These are phyloP conservation scores for Sebastes cheni DNA, from an alignment of 2,797 vertebrate species.

Conservation along the genomic window DNA sequence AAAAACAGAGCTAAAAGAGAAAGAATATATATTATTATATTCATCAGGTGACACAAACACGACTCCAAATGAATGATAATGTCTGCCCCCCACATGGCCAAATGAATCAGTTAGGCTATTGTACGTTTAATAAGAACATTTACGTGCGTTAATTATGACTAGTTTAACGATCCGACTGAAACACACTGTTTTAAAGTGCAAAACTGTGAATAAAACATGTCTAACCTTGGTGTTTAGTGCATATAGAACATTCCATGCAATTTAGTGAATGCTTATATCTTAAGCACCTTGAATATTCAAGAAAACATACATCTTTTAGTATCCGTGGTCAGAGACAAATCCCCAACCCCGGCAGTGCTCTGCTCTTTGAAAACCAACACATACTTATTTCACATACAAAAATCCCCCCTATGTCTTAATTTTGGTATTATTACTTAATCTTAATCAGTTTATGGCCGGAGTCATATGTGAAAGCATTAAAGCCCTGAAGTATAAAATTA, in stretches of 20 bases:
- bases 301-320: conserved; percentile 23
- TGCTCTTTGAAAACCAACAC: conserved; percentile 11
- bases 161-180: background rate
- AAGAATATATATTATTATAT: background rate
- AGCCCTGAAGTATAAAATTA: conserved; percentile 21
- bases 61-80: too few relatives aligned
- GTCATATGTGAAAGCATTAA: background rate
- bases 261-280: conserved; percentile 6
- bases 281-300: background rate
- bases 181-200: background rate
- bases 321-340: conserved; percentile 15
- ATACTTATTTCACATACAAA: background rate
- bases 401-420: background rate
- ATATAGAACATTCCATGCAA: background rate
- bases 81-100: too few relatives aligned
- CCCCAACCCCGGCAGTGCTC: conserved; percentile 3
- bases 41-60: too few relatives aligned
- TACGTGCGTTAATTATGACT: background rate
- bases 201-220: background rate
- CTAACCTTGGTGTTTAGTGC: background rate
- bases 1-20: background rate
- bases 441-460: conserved; percentile 4
- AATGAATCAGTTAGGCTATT: too few relatives aligned
- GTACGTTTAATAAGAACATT: background rate
- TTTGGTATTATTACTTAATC: background rate